Base-by-base conservation (phyloP, 2,113 vertebrate genomes). In the Apeltes quadracus region DNA sequence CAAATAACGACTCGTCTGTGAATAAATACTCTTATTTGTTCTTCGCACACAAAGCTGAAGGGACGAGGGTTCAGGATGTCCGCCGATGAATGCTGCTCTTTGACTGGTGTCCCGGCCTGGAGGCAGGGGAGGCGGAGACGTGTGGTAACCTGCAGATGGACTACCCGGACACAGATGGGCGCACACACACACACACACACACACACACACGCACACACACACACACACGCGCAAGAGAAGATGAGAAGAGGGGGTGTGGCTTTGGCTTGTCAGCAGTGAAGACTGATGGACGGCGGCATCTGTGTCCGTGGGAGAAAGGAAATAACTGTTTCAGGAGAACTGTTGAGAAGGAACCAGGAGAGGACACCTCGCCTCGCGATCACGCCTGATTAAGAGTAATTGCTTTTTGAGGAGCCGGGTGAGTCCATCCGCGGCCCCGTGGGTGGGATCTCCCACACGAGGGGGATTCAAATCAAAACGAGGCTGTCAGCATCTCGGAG, bases 321-420 rank as follows among this genome's bases (percentile, higher is more conserved):
- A 58, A 57, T 29, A 18, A 15, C 22, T 23, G 22, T 23, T 34
- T 34, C 6, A 34, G 29, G n/a, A n/a, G n/a, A n/a, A n/a, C n/a
- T n/a, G n/a, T n/a, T n/a, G n/a, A n/a, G 87, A 81, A 84, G 70
- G 54, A 79, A 72, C 22, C 14, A 8, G 46, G 48, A 59, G 58
- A 72, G 58, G 72, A 65, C 66, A 38, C 32, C 43, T 82, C 53
- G 2, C 38, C 22, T 78, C 43, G 41, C 77, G 76, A 89, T 85
- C 72, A 82, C 75, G 75, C 43, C 55, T 81, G 76, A 88, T 86
- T 79, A 82, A 79, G 59, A 81, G 75, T 69, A 87, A 85, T 83
- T 87, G 82, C 69, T 57, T 64, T 69, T 59, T 59, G 32, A 69
- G 68, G 78, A 71, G 70, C 16, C 14, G 22, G 25, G 57, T 56